Conservation (phyloP, 2,797 vertebrate genomes). For the Cottoperca gobio region DNA sequence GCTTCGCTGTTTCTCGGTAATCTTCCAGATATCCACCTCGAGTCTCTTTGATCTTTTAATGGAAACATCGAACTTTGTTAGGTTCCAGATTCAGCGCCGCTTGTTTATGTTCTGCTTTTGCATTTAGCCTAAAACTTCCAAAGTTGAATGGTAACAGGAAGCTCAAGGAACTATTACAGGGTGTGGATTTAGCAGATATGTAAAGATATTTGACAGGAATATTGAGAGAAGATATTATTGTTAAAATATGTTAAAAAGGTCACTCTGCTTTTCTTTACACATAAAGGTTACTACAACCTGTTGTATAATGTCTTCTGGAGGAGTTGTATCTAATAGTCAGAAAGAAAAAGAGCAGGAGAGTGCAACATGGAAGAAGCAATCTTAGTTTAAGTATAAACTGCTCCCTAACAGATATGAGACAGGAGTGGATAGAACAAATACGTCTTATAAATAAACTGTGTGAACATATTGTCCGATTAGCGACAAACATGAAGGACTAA, state of each 20-base stretch:
- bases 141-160: neutral
- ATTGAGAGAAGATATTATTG: too few species aligned
- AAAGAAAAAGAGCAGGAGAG: neutral
- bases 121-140: constrained; percentile 16
- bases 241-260: constrained; percentile 9
- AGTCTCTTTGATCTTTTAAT: constrained; percentile 58
- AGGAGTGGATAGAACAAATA: neutral
- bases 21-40: constrained; percentile 65
- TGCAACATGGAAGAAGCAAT: neutral
- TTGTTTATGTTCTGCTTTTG: constrained; percentile 26
- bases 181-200: neutral
- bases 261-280: neutral
- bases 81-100: neutral
- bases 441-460: neutral
- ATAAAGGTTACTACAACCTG: neutral
- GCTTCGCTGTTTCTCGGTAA: constrained; percentile 45
- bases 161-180: neutral
- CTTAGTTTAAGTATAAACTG: neutral
- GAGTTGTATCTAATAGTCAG: neutral
- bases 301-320: neutral
- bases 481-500: neutral
- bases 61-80: constrained; percentile 57
- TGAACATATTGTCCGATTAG: neutral
- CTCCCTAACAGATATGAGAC: neutral
- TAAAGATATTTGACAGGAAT: neutral